phyloP scores from a whole-genome alignment of 1,140 invertebrate species.

The Formica selysi region DNA sequence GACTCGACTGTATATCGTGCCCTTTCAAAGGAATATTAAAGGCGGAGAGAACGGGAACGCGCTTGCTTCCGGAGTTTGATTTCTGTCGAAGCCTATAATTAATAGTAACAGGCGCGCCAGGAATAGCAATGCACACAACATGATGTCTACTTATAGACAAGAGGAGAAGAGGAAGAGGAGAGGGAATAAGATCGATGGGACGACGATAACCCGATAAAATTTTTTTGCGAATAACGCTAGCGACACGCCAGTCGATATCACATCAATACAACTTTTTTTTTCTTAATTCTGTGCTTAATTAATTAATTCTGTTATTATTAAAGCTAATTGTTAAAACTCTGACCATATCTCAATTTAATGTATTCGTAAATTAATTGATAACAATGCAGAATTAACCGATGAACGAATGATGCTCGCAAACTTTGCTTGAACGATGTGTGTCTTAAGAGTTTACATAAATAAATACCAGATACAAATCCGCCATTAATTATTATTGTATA shows the following conservation, averaged over 20 bases:
- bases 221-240: slow-evolving; percentile 25
- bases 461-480: slow-evolving; percentile 57
- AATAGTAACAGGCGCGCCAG: slow-evolving; percentile 68
- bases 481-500: background rate
- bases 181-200: slow-evolving; percentile 50
- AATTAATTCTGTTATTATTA: background rate
- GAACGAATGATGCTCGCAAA: background rate
- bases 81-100: slow-evolving; percentile 72
- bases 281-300: background rate
- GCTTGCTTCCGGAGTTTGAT: slow-evolving; percentile 71
- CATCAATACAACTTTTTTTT: background rate
- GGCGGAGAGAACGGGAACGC: background rate
- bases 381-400: background rate
- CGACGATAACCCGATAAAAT: slow-evolving; percentile 63
- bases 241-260: background rate
- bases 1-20: slow-evolving; percentile 69
- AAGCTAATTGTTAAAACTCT: background rate
- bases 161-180: no score
- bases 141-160: slow-evolving; percentile 29
- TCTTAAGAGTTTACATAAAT: slow-evolving; percentile 38
- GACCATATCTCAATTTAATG: background rate
- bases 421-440: slow-evolving; percentile 13
- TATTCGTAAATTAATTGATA: slow-evolving; percentile 10
- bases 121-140: slow-evolving; percentile 67
- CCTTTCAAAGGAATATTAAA: slow-evolving; percentile 63